phyloP scores from a whole-genome alignment of 2,888 invertebrate genomes.

The Limnephilus auricula region DNA sequence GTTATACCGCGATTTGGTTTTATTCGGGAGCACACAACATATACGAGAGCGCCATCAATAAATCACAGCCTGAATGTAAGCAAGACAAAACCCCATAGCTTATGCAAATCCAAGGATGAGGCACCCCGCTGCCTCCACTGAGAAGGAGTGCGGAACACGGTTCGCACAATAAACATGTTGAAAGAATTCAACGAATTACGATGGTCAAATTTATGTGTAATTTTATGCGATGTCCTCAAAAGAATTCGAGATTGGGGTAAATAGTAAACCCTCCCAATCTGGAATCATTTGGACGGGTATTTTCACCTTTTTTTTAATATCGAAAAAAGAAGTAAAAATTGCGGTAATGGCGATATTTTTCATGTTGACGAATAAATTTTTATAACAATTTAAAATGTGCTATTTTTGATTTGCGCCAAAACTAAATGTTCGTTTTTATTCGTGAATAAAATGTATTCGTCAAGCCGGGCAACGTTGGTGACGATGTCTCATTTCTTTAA shows the following conservation, averaged over 20 bases:
- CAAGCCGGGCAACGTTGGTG: no score
- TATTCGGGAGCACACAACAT: not conserved
- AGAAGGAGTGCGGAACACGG: conserved; percentile 18
- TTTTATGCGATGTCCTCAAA: not conserved
- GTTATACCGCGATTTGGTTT: conserved; percentile 7
- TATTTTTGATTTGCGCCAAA: no score
- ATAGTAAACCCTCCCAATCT: not conserved
- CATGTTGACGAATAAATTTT: no score
- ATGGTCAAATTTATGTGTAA: not conserved
- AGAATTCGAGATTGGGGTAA: not conserved
- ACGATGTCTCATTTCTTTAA: no score
- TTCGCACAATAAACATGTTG: not conserved
- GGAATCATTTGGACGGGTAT: no score
- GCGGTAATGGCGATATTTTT: no score
- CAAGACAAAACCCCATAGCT: conserved; percentile 53
- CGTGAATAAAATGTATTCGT: no score
- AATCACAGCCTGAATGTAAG: conserved; percentile 47
- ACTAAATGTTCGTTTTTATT: no score
- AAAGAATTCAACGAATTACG: not conserved
- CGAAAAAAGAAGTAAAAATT: no score
- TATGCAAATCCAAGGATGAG: conserved; percentile 52
- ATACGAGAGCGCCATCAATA: conserved; percentile 43
- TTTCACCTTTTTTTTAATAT: no score
- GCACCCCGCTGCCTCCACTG: not conserved
- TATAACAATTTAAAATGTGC: no score